Base-by-base conservation (phyloP, 2,888 invertebrate species). In the Eristalis intricaria region DNA sequence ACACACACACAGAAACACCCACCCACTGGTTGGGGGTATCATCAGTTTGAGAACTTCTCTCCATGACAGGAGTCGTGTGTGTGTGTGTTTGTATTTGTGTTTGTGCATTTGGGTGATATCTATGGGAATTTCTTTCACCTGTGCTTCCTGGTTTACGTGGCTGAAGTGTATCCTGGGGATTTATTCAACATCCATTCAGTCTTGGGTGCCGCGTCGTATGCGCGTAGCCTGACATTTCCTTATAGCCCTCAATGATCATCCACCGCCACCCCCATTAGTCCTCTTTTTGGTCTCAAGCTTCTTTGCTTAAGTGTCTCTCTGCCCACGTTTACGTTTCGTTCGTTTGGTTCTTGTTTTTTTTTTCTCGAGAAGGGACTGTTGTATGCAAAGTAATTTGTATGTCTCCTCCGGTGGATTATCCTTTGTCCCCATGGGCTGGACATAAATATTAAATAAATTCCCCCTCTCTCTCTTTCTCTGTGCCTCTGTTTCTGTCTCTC, bases 401-500 rank as follows among this genome's bases (percentile, higher is more conserved):
- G 66, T 78, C 74, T 82, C 71, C 40, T 70, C 40, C 29, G 63
- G 68, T 83, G 78, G 69, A 78, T 78, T 86, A 71, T 71, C 58
- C 66, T 32, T 19, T 70, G 69, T 78, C 82, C 77, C 35, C 43
- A n/a, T 32, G 40, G 76, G 65, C 77, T 82, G 86, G 78, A 79
- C 83, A 83, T 86, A 83, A 83, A 86, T 86, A 83, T 86, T 86
- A 83, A 86, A 86, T 84, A 84, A 75, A 77, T 75, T 75, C 70
- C 19, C n/a, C n/a, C n/a, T n/a, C n/a, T 74, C 60, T 78, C 26
- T 50, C 29, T 64, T 73, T 35, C 0, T 32, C n/a, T 66, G 8
- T 26, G 32, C 5, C 43, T 40, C 19, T 56, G 35, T 58, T 26
- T 26, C 50, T 61, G 11, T 61, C 58, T 84, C 35, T 75, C n/a